Percentiles rank a stretch among this genome's conserved stretches.
phyloP scores from a whole-genome alignment of 2,797 vertebrate genomes.

The Myotis daubentonii region DNA sequence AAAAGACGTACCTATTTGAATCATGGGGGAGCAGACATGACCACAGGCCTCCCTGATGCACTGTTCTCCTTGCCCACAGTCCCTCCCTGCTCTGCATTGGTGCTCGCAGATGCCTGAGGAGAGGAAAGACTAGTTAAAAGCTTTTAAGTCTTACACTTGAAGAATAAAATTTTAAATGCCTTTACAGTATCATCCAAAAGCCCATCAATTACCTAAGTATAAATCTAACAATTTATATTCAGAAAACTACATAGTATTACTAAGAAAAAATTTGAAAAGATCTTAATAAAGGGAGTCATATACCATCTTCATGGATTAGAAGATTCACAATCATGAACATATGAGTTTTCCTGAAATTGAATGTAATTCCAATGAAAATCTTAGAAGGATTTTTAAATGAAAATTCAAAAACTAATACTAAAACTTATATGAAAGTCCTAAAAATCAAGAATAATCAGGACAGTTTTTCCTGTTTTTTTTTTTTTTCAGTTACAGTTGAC shows the following conservation, averaged over 20 bases:
- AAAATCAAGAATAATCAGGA: background rate
- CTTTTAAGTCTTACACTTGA: too few relatives aligned
- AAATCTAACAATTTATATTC: background rate
- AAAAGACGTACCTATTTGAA: background rate
- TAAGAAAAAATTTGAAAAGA: background rate
- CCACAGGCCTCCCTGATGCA: too few relatives aligned
- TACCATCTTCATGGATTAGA: background rate
- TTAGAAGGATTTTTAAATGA: background rate
- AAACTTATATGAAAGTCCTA: background rate
- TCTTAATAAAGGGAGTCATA: background rate
- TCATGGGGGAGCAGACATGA: background rate
- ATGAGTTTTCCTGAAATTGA: background rate
- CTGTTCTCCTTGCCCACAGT: background rate
- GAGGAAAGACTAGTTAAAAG: background rate
- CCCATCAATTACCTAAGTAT: background rate
- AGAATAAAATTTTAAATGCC: background rate
- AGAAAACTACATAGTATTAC: background rate
- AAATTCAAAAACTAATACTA: background rate
- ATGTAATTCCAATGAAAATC: background rate
- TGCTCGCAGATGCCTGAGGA: too few relatives aligned
- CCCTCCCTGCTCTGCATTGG: too few relatives aligned
- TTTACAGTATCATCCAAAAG: background rate
- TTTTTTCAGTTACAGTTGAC: background rate
- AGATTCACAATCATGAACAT: background rate
- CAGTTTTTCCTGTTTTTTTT: background rate